Evolutionary conservation across 2,797 vertebrate species (phyloP).

Genomic region (Huso huso): DNA sequence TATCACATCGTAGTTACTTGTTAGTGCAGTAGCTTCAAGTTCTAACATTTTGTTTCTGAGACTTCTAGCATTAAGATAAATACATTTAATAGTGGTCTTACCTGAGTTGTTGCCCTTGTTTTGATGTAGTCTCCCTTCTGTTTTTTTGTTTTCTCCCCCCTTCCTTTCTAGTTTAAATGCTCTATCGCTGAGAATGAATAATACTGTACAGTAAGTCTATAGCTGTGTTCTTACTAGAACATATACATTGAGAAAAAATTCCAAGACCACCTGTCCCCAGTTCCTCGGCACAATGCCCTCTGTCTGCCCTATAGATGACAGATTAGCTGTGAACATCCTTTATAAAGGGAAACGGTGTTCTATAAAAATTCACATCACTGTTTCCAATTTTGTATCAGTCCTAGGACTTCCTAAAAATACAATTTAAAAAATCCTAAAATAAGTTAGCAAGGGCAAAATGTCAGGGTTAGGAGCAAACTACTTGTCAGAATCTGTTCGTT

Average conservation of each 20-base stretch:
- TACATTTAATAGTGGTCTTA: too few relatives aligned
- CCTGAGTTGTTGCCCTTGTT: too few relatives aligned
- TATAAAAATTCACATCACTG: slow-evolving; percentile 82
- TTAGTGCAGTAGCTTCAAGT: too few relatives aligned
- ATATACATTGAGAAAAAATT: slow-evolving; percentile 45
- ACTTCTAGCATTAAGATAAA: too few relatives aligned
- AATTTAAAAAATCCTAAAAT: slow-evolving; percentile 71
- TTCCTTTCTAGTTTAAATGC: too few relatives aligned
- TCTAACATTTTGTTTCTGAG: too few relatives aligned
- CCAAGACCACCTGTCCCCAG: slow-evolving; percentile 59
- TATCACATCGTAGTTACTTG: too few relatives aligned
- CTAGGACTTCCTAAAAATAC: slow-evolving; percentile 90
- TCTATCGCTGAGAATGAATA: too few relatives aligned
- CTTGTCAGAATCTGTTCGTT: slow-evolving; percentile 56
- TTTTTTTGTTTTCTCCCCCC: too few relatives aligned
- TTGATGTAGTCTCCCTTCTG: too few relatives aligned
- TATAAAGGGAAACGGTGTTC: slow-evolving; percentile 78
- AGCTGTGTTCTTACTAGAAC: slow-evolving; percentile 3
- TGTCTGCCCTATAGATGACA: slow-evolving; percentile 78
- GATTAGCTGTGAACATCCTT: slow-evolving; percentile 93
- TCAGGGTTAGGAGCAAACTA: slow-evolving; percentile 66
- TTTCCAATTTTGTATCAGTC: slow-evolving; percentile 74
- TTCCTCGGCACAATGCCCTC: slow-evolving; percentile 62
- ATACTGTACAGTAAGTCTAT: too few relatives aligned
- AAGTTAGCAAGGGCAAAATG: slow-evolving; percentile 57